Conservation (phyloP, 2,888 invertebrate species). For the Lasius fuliginosus region DNA sequence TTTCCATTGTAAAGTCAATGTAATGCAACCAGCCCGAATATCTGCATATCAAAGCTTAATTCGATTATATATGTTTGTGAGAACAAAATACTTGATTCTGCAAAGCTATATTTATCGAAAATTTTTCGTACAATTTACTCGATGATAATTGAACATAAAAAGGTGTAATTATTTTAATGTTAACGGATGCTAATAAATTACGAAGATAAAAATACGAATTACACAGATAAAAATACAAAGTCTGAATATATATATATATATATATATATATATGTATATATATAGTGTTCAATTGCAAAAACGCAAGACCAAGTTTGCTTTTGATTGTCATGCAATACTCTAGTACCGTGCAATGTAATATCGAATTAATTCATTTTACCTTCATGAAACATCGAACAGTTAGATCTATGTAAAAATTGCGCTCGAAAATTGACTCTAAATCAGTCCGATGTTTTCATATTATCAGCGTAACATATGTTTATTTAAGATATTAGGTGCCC, state of each 20-base stretch:
- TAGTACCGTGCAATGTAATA: neutral
- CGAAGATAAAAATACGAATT: too few relatives aligned
- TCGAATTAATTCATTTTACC: neutral
- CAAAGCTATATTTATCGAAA: neutral
- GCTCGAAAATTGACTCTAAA: neutral
- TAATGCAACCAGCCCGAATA: neutral
- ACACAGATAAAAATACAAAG: neutral
- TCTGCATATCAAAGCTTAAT: neutral
- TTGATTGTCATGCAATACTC: neutral
- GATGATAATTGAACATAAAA: neutral
- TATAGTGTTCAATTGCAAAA: neutral
- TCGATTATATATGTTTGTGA: neutral
- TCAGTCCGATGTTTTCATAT: neutral
- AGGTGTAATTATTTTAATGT: conserved; percentile 1
- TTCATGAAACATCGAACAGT: neutral
- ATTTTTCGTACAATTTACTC: neutral
- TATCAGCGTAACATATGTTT: neutral
- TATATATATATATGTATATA: neutral
- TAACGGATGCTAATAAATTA: neutral
- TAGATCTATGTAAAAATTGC: neutral
- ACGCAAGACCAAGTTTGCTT: neutral
- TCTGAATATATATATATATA: neutral
- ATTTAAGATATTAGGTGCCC: neutral
- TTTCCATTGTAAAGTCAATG: conserved; percentile 13
- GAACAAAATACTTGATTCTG: neutral